Conservation (phyloP, 1,140 invertebrate species). For the Chelonus insularis region DNA sequence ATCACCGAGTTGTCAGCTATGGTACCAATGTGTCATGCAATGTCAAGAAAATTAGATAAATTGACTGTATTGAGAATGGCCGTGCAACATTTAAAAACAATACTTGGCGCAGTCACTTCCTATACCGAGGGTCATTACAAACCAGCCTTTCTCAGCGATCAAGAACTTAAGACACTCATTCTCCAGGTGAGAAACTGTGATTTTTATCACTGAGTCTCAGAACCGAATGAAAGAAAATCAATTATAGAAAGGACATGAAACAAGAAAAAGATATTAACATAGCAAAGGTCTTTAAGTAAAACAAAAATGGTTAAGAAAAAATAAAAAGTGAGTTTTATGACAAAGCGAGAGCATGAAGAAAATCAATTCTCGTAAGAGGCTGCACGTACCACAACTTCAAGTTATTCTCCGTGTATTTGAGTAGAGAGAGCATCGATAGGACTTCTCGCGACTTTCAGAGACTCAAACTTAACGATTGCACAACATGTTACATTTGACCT, state of each 20-base stretch:
- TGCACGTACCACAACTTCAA: constrained; percentile 13
- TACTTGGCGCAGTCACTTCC: constrained; percentile 75
- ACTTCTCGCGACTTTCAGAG: constrained; percentile 19
- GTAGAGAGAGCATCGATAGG: constrained; percentile 20
- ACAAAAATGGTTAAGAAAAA: too few species aligned
- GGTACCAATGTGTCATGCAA: constrained; percentile 91
- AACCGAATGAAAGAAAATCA: neutral
- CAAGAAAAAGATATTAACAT: neutral
- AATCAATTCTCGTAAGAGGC: neutral
- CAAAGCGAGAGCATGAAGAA: neutral
- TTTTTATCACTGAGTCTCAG: neutral
- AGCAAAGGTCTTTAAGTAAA: neutral
- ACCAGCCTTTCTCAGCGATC: constrained; percentile 85
- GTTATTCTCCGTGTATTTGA: constrained; percentile 17
- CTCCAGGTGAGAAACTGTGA: constrained; percentile 62
- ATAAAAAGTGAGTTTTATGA: neutral
- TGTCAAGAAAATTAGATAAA: constrained; percentile 92
- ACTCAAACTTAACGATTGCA: constrained; percentile 22
- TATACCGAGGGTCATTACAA: constrained; percentile 83
- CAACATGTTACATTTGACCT: constrained; percentile 22
- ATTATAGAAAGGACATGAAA: too few species aligned
- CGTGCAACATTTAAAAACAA: constrained; percentile 87
- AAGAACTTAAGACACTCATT: constrained; percentile 83
- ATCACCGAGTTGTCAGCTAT: constrained; percentile 88
- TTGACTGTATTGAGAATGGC: constrained; percentile 92